A percentile compares a stretch with the other conserved stretches of the same genome.
Evolutionary conservation across 2,113 vertebrate species (phyloP).

Genomic region (Pomatostomus ruficeps): DNA sequence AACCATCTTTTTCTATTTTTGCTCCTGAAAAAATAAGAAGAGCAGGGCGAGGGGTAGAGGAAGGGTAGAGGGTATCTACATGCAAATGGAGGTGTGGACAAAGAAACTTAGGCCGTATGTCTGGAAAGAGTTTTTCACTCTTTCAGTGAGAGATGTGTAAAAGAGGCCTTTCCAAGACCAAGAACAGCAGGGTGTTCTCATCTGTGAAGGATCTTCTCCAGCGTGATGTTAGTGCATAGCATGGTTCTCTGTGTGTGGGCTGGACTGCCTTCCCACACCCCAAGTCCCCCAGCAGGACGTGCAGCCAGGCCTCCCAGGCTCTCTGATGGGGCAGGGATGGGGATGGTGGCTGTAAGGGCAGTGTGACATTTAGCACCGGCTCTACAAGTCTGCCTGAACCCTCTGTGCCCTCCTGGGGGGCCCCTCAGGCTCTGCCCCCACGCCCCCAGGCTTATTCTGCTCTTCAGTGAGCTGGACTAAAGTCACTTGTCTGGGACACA

Average conservation of each 20-base stretch:
- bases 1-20: neutral
- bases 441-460: neutral
- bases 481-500: rapidly evolving
- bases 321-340: neutral
- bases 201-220: neutral
- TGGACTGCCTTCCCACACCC: neutral
- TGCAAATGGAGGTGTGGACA: neutral
- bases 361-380: neutral
- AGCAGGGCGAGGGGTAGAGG: neutral
- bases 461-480: neutral
- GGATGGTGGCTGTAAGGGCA: rapidly evolving
- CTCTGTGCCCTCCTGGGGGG: neutral
- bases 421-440: neutral
- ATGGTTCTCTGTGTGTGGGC: neutral
- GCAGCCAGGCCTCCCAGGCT: neutral
- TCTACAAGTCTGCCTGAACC: neutral
- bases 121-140: neutral
- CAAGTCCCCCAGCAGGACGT: neutral
- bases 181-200: neutral
- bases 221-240: neutral
- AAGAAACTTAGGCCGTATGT: neutral
- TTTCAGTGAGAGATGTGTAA: neutral
- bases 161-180: neutral
- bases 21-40: neutral
- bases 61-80: neutral